A percentile compares a stretch with the other conserved stretches of the same genome.
These are phyloP conservation scores for Tetramorium simillimum DNA, from an alignment of 1,140 invertebrate species.

Conservation along the genomic window DNA sequence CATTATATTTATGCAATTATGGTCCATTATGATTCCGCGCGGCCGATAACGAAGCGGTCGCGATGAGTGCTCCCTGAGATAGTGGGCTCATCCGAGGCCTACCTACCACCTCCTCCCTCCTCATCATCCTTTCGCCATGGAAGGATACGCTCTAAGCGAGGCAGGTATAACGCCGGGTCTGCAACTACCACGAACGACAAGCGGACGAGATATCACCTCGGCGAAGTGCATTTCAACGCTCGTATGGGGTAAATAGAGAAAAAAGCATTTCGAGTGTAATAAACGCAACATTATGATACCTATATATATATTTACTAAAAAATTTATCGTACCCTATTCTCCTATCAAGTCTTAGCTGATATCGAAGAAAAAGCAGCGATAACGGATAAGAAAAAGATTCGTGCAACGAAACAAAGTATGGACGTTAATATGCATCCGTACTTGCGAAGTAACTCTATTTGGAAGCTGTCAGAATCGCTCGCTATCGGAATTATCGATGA, in stretches of 20 bases:
- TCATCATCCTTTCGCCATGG: constrained; percentile 21
- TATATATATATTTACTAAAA: neutral
- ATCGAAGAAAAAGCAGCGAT: neutral
- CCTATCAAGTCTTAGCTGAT: neutral
- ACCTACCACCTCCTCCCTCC: neutral
- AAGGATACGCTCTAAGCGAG: constrained; percentile 47
- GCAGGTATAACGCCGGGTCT: constrained; percentile 33
- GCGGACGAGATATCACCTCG: constrained; percentile 35
- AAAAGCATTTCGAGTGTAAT: constrained; percentile 9
- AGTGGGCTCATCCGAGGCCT: constrained; percentile 45
- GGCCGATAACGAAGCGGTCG: constrained; percentile 73
- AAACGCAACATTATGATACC: neutral
- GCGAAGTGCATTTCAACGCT: constrained; percentile 45
- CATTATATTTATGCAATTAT: constrained; percentile 83
- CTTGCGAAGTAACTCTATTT: neutral
- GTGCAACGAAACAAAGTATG: neutral
- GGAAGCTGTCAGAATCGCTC: neutral
- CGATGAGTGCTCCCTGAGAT: constrained; percentile 67
- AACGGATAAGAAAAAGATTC: neutral
- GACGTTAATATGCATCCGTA: neutral
- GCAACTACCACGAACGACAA: constrained; percentile 36
- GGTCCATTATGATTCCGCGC: constrained; percentile 77
- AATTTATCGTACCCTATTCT: neutral
- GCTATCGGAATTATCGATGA: neutral
- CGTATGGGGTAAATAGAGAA: constrained; percentile 1